Conservation (phyloP, 2,113 vertebrate species). For the Carlito syrichta region DNA sequence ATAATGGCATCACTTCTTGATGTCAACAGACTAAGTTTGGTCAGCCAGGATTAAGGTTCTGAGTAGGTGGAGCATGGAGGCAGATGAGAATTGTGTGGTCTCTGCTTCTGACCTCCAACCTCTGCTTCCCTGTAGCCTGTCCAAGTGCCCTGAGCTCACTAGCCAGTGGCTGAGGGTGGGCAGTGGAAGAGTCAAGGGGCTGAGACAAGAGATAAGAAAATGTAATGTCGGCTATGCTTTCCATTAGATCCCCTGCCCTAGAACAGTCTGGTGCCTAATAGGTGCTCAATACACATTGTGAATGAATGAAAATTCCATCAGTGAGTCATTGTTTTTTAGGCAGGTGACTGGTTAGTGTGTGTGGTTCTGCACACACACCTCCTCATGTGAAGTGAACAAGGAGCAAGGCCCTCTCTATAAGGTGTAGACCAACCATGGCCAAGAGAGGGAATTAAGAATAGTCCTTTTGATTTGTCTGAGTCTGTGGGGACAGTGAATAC, state of each 20-base stretch:
- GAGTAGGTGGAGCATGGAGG: fast-evolving
- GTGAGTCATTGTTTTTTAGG: neutral
- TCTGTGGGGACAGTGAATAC: neutral
- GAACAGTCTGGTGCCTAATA: neutral
- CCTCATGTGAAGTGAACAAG: neutral
- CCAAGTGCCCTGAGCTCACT: neutral
- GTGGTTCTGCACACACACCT: too few relatives aligned
- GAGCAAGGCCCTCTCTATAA: neutral
- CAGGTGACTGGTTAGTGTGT: too few relatives aligned
- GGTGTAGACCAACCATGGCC: neutral
- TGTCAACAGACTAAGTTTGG: fast-evolving
- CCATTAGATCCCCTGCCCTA: fast-evolving
- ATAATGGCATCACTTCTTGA: fast-evolving
- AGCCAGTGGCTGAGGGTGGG: neutral
- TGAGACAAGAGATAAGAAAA: neutral
- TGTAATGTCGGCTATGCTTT: too few relatives aligned
- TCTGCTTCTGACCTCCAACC: neutral
- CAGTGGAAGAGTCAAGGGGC: neutral
- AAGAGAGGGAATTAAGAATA: neutral
- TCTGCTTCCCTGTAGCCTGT: fast-evolving
- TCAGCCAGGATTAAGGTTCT: fast-evolving
- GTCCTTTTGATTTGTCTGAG: neutral
- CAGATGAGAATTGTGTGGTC: neutral
- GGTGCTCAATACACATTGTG: neutral
- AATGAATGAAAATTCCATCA: neutral